A percentile compares a stretch with the other conserved stretches of the same genome.
phyloP scores from a whole-genome alignment of 2,113 vertebrate genomes.

The Ictalurus furcatus region DNA sequence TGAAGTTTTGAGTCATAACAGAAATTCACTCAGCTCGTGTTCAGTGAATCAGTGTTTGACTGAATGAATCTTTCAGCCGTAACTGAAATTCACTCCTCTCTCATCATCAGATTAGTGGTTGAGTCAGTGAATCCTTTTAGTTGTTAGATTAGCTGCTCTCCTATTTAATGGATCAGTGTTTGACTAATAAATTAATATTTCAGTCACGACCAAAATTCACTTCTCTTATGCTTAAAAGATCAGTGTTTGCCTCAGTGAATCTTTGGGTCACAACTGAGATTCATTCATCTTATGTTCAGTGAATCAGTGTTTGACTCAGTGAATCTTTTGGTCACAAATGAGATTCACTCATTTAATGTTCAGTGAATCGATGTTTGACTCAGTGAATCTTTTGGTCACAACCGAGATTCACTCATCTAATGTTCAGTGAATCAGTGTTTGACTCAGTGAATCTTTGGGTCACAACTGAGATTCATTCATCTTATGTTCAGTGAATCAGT shows the following conservation, averaged over 20 bases:
- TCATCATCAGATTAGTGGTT: too few relatives aligned
- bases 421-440: background rate
- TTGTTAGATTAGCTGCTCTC: background rate
- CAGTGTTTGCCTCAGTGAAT: background rate
- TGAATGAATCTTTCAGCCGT: too few relatives aligned
- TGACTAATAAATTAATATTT: background rate
- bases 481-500: background rate
- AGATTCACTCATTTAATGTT: background rate
- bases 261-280: background rate
- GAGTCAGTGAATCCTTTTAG: background rate
- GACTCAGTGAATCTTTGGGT: background rate
- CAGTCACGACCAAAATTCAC: background rate
- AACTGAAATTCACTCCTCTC: too few relatives aligned
- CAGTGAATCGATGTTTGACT: too few relatives aligned
- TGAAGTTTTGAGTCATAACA: background rate
- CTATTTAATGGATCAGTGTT: background rate
- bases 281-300: background rate
- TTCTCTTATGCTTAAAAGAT: background rate
- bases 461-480: background rate
- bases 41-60: too few relatives aligned
- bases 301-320: background rate
- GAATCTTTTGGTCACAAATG: background rate
- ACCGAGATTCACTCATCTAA: background rate
- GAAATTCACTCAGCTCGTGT: background rate
- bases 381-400: background rate